phyloP scores from a whole-genome alignment of 2,113 vertebrate genomes.

The Prochilodus magdalenae region DNA sequence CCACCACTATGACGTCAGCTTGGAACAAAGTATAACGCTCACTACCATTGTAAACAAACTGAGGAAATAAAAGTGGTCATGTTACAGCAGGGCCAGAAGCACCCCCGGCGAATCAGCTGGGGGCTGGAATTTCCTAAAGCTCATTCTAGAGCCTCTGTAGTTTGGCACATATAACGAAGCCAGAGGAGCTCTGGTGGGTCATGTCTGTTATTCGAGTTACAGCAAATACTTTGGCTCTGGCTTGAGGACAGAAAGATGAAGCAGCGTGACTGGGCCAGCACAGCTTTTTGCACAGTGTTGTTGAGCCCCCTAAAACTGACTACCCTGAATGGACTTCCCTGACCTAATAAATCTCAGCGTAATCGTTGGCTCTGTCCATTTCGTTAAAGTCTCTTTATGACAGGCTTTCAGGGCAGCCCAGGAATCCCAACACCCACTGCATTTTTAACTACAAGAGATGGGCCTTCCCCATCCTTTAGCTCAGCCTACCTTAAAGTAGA shows the following conservation, averaged over 20 bases:
- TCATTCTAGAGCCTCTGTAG: background rate
- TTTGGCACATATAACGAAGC: background rate
- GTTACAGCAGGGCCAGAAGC: slow-evolving; percentile 2
- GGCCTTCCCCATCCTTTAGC: too few relatives aligned
- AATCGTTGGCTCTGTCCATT: background rate
- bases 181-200: background rate
- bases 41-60: background rate
- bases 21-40: background rate
- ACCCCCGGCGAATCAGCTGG: background rate
- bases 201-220: background rate
- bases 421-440: background rate
- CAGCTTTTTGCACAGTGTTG: background rate
- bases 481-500: too few relatives aligned
- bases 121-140: background rate
- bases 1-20: background rate
- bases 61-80: slow-evolving; percentile 20
- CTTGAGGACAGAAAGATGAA: background rate
- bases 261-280: background rate
- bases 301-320: background rate
- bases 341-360: background rate
- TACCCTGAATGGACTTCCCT: background rate
- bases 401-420: background rate
- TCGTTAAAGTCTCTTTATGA: background rate
- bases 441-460: too few relatives aligned
- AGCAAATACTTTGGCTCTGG: background rate